Conservation (phyloP, 2,113 vertebrate genomes). For the Crotalus helleri region DNA sequence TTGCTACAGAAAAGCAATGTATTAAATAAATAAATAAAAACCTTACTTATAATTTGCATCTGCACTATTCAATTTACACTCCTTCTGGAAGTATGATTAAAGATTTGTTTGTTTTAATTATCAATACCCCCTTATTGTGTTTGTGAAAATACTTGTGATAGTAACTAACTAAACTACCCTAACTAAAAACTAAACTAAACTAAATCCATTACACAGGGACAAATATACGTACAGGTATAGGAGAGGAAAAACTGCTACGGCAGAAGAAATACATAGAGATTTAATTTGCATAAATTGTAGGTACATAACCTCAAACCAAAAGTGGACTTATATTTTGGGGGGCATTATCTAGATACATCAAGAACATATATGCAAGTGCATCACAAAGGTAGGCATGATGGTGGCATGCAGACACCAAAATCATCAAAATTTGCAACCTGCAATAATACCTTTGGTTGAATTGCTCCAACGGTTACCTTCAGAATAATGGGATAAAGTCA, state of each 20-base stretch:
- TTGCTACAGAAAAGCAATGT: not conserved
- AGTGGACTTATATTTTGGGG: conserved; percentile 29
- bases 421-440: conserved; percentile 86
- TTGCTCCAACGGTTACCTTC: conserved; percentile 99
- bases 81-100: not conserved
- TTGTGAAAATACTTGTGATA: not conserved
- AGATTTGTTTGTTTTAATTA: not conserved
- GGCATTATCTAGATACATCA: conserved; percentile 63
- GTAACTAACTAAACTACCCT: not conserved
- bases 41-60: not conserved
- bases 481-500: conserved; percentile 99
- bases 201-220: not conserved
- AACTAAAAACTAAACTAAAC: not conserved
- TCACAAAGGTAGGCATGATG: conserved; percentile 73
- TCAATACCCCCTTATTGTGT: not conserved
- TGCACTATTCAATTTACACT: not conserved
- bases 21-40: not conserved
- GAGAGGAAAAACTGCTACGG: not conserved
- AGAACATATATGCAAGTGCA: conserved; percentile 69
- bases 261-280: not conserved
- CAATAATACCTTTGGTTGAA: conserved; percentile 97
- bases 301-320: not conserved
- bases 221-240: not conserved
- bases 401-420: conserved; percentile 88
- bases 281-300: not conserved